Conservation (phyloP, 2,113 vertebrate species). For the Ancistrus triradiatus region DNA sequence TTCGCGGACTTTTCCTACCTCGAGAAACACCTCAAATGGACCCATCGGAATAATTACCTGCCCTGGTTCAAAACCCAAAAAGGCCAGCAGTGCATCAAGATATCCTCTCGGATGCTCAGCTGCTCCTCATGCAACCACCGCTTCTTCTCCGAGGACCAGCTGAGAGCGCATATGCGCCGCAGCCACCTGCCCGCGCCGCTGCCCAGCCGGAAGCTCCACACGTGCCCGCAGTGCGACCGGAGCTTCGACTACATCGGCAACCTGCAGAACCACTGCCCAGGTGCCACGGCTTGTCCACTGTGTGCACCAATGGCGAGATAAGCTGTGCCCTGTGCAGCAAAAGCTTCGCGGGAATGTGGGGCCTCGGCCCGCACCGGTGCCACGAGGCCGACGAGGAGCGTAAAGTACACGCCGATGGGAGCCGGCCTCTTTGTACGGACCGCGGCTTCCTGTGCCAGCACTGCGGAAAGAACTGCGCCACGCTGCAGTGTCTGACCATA, state of each 20-base stretch:
- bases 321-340: slow-evolving; percentile 73
- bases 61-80: slow-evolving; percentile 61
- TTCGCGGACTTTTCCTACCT: slow-evolving; percentile 67
- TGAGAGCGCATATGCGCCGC: slow-evolving; percentile 62
- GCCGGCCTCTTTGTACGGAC: slow-evolving; percentile 68
- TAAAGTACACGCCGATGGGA: slow-evolving; percentile 56
- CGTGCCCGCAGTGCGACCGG: slow-evolving; percentile 75
- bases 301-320: slow-evolving; percentile 67
- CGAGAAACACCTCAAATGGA: slow-evolving; percentile 74
- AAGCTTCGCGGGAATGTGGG: slow-evolving; percentile 73
- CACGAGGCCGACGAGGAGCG: slow-evolving; percentile 50
- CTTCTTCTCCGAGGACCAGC: slow-evolving; percentile 65
- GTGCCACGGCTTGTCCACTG: slow-evolving; percentile 69
- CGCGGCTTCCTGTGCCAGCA: slow-evolving; percentile 65
- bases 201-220: slow-evolving; percentile 62
- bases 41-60: slow-evolving; percentile 69
- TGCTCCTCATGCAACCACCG: slow-evolving; percentile 66
- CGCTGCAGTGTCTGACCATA: slow-evolving; percentile 62
- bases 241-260: slow-evolving; percentile 80
- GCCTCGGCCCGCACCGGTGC: slow-evolving; percentile 74
- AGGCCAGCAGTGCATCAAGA: slow-evolving; percentile 48
- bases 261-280: slow-evolving; percentile 76
- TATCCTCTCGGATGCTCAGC: slow-evolving; percentile 57
- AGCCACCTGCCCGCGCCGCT: slow-evolving; percentile 57
- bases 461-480: slow-evolving; percentile 68